These are phyloP conservation scores for Formica selysi DNA, from an alignment of 1,140 invertebrate species.

Conservation along the genomic window DNA sequence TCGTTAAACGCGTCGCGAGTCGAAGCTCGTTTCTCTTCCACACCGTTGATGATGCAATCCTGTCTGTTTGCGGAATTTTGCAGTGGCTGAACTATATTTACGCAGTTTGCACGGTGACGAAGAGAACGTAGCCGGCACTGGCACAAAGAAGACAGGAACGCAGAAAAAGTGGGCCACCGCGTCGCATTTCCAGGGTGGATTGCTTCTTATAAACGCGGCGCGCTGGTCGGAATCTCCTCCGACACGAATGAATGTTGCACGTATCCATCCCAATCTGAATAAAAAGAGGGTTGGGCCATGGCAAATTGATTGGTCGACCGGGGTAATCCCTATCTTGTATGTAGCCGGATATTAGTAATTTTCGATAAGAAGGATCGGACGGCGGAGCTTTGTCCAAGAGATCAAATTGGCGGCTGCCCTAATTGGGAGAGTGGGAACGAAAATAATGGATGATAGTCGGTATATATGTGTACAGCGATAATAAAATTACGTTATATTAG, in stretches of 20 bases:
- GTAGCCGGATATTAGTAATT: constrained; percentile 80
- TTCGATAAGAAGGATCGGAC: constrained; percentile 69
- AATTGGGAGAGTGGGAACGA: constrained; percentile 43
- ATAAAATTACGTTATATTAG: constrained; percentile 66
- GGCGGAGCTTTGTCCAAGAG: constrained; percentile 62
- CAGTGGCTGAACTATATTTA: constrained; percentile 11
- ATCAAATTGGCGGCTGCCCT: constrained; percentile 68
- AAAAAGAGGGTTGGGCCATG: constrained; percentile 55
- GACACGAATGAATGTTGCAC: constrained; percentile 51
- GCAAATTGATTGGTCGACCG: constrained; percentile 74
- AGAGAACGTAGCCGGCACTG: constrained; percentile 3
- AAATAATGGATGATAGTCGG: constrained; percentile 42
- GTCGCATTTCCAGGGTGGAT: constrained; percentile 46
- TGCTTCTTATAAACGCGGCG: constrained; percentile 22
- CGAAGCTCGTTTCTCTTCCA: constrained; percentile 11
- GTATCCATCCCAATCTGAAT: constrained; percentile 51
- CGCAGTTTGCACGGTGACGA: not conserved
- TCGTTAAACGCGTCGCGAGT: not conserved
- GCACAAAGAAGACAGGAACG: constrained; percentile 10
- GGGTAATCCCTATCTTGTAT: constrained; percentile 73
- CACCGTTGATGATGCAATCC: not conserved
- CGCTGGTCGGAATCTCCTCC: constrained; percentile 28
- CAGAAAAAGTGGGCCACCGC: constrained; percentile 48
- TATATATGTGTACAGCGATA: constrained; percentile 57
- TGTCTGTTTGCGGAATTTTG: constrained; percentile 4